phyloP scores from a whole-genome alignment of 2,888 invertebrate species.

The Clunio marinus region DNA sequence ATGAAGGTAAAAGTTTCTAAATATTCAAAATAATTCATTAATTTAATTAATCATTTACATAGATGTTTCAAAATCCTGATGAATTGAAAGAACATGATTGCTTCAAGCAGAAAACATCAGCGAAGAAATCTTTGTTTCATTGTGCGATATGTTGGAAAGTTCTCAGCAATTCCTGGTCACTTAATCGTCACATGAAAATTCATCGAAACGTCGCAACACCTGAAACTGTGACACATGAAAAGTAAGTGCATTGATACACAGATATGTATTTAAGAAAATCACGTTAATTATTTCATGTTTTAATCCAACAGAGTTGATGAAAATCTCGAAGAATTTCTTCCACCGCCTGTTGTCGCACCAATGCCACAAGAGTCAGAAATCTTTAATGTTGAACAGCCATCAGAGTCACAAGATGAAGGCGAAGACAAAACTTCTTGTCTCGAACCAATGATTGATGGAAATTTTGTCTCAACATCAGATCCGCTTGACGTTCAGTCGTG shows the following conservation, averaged over 20 bases:
- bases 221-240: constrained; percentile 25
- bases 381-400: constrained; percentile 10
- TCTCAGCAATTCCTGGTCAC: constrained; percentile 41
- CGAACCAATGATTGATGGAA: not conserved
- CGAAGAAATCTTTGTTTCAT: constrained; percentile 39
- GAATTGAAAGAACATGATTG: constrained; percentile 38
- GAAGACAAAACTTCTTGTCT: constrained; percentile 1
- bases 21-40: constrained; percentile 33
- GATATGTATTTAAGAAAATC: not conserved
- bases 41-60: constrained; percentile 40
- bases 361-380: constrained; percentile 17
- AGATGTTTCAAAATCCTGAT: constrained; percentile 43
- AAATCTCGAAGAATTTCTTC: not conserved
- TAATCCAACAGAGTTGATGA: constrained; percentile 23
- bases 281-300: not conserved
- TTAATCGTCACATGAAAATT: constrained; percentile 42
- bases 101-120: constrained; percentile 33
- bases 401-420: constrained; percentile 5
- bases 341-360: not conserved
- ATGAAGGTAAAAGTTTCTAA: constrained; percentile 34
- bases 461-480: not conserved
- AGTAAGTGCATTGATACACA: constrained; percentile 19
- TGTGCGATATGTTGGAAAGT: constrained; percentile 42
- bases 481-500: constrained; percentile 30
- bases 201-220: constrained; percentile 39